Conservation (phyloP, 2,888 invertebrate genomes). For the Muschampia plurimacula region DNA sequence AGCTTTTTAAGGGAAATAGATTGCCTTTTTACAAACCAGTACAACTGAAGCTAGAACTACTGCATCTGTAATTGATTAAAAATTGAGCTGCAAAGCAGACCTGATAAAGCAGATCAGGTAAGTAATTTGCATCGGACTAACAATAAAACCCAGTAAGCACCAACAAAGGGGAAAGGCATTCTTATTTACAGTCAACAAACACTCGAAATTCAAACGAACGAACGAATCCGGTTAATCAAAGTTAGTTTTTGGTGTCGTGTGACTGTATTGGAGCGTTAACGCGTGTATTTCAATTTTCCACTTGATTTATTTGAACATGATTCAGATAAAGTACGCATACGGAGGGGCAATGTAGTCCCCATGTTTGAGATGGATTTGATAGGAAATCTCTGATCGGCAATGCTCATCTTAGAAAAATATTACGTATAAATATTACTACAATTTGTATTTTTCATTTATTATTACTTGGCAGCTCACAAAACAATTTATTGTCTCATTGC, state of each 20-base stretch:
- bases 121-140: slow-evolving; percentile 28
- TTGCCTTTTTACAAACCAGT: not conserved
- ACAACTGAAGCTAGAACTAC: not conserved
- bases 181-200: slow-evolving; percentile 42
- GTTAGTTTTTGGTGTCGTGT: slow-evolving; percentile 61
- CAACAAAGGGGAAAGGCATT: slow-evolving; percentile 33
- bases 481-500: no score
- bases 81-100: slow-evolving; percentile 19
- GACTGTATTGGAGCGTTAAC: slow-evolving; percentile 47
- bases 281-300: slow-evolving; percentile 76
- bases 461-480: no score
- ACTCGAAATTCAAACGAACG: slow-evolving; percentile 60
- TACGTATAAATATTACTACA: not conserved
- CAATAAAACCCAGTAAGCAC: slow-evolving; percentile 24
- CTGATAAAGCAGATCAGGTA: slow-evolving; percentile 21
- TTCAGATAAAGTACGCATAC: slow-evolving; percentile 58
- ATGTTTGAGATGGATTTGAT: slow-evolving; percentile 1
- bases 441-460: no score
- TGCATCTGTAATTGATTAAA: slow-evolving; percentile 11
- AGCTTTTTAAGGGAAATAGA: not conserved
- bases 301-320: slow-evolving; percentile 73
- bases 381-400: not conserved
- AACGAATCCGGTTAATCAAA: slow-evolving; percentile 67
- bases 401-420: not conserved
- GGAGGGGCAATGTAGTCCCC: slow-evolving; percentile 17